Base-by-base conservation (phyloP, 1,140 invertebrate genomes). In the Trichogramma pretiosum region DNA sequence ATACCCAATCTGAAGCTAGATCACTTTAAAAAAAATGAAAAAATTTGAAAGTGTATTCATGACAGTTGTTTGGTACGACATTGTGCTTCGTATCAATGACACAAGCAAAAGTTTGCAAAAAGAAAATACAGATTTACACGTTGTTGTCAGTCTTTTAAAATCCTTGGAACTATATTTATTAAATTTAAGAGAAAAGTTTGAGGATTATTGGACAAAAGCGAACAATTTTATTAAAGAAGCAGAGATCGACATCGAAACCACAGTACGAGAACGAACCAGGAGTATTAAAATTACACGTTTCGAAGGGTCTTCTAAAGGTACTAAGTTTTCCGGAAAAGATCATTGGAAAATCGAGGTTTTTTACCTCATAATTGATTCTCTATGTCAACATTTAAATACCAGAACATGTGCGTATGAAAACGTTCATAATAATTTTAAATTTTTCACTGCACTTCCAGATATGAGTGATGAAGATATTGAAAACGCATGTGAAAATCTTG, bases 1-100 rank as follows among this genome's bases (percentile, higher is more conserved):
- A 30, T 10, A 48, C 46, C 38, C 37, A 24, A 37, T 24, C 19
- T 18, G 42, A 54, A 46, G 52, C 40, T 30, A 45, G 46, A 46
- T 30, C 21, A 16, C 35, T 45, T 11, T 17, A n/a, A 19, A 33
- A n/a, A 43, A 34, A 23, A 11, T 43, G 3, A 8, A 21, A 8
- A 19, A 34, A n/a, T 43, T 43, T 7, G n/a, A 32, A 8, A 43
- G 8, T 19, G 10, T 32, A 5, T 43, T 43, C 22, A 21, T 34
- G 16, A 7, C 17, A n/a, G 8, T 43, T n/a, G 28, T 43, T 19
- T 43, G 41, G 41, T 10, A 33, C 19, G 28, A 43, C 16, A 33
- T 43, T 7, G 14, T 43, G n/a, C 8, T 5, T 4, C 9, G 13
- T 7, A 32, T 42, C 2, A 11, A 42, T n/a, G 11, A 16, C 4